These are phyloP conservation scores for Rhogogaster chlorosoma DNA, from an alignment of 2,888 invertebrate genomes.

Conservation along the genomic window DNA sequence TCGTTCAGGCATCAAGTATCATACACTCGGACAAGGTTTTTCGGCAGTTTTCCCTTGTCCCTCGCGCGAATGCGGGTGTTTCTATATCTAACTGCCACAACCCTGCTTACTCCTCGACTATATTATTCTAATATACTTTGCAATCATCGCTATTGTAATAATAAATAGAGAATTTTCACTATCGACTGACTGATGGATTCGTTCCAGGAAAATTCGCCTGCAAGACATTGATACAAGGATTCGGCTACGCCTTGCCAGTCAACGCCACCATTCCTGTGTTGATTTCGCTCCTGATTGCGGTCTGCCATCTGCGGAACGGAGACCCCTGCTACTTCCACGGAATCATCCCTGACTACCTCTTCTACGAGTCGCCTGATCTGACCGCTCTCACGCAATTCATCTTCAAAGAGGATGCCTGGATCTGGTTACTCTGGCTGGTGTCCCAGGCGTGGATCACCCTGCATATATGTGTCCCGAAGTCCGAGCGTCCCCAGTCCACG, in stretches of 20 bases:
- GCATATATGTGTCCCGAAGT: neutral
- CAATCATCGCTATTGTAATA: too few relatives aligned
- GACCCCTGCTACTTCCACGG: neutral
- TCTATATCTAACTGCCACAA: too few relatives aligned
- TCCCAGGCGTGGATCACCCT: neutral
- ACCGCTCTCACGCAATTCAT: neutral
- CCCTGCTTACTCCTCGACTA: too few relatives aligned
- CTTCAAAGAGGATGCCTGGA: neutral
- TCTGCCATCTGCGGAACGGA: neutral
- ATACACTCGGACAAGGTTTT: too few relatives aligned
- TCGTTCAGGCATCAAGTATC: too few relatives aligned
- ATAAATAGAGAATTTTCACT: too few relatives aligned
- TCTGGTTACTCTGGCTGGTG: neutral
- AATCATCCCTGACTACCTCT: neutral
- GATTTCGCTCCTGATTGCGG: neutral
- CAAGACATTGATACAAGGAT: conserved; percentile 10
- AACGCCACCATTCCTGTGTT: neutral
- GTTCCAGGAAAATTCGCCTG: neutral
- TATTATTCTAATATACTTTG: too few relatives aligned
- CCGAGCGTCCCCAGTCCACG: neutral
- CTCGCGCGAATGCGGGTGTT: too few relatives aligned
- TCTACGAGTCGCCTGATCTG: neutral
- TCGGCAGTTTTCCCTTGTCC: too few relatives aligned
- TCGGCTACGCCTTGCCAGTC: neutral
- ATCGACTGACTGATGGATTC: neutral